These are phyloP conservation scores for Mormyrops attenuatus DNA, from an alignment of 2,797 vertebrate genomes.

Conservation along the genomic window DNA sequence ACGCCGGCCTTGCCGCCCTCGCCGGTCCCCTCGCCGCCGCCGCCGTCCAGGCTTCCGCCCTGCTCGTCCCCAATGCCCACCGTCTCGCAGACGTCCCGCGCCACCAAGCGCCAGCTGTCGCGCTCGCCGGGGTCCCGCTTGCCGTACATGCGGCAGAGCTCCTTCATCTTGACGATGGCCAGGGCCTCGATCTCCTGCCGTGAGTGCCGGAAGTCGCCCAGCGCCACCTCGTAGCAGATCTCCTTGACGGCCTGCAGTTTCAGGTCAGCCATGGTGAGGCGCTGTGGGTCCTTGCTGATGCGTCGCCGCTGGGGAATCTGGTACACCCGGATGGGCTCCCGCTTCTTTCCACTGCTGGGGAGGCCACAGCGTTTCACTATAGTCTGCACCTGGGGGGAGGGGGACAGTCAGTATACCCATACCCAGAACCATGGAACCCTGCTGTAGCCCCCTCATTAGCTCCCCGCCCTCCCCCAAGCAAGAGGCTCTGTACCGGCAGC, in stretches of 20 bases:
- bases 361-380: constrained; percentile 81
- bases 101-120: constrained; percentile 74
- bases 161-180: constrained; percentile 84
- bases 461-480: neutral
- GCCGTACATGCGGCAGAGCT: constrained; percentile 75
- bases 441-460: neutral
- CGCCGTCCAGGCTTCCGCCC: constrained; percentile 43
- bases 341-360: constrained; percentile 78
- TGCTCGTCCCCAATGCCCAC: constrained; percentile 73
- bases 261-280: constrained; percentile 74
- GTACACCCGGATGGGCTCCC: constrained; percentile 76
- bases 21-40: constrained; percentile 16
- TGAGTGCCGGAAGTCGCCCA: constrained; percentile 78
- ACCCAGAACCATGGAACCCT: neutral
- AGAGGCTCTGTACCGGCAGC: neutral
- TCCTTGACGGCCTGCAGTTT: constrained; percentile 85
- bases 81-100: constrained; percentile 81
- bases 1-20: constrained; percentile 49
- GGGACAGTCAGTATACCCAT: neutral
- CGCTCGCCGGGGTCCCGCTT: constrained; percentile 64
- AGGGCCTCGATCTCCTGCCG: constrained; percentile 79
- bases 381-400: constrained; percentile 52
- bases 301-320: constrained; percentile 82
- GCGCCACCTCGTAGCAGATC: constrained; percentile 85
- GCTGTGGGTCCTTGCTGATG: constrained; percentile 73